Conservation (phyloP, 2,113 vertebrate genomes). For the Pangasianodon hypophthalmus region DNA sequence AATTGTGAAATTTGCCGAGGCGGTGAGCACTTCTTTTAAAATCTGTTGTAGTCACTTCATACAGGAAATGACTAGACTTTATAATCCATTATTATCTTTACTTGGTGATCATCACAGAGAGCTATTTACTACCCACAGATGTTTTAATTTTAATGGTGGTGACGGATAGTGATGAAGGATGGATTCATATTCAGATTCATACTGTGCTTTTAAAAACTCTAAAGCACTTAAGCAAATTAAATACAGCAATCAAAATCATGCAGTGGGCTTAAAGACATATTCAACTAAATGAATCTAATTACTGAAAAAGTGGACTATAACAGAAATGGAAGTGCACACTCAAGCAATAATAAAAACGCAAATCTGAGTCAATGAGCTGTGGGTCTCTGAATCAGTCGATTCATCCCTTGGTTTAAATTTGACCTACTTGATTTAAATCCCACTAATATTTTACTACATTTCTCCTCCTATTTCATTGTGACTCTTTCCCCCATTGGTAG, state of each 20-base stretch:
- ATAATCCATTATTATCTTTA: neutral
- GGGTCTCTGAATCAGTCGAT: neutral
- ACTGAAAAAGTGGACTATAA: neutral
- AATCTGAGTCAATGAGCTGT: neutral
- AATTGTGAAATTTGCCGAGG: neutral
- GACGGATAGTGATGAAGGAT: neutral
- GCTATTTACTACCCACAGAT: neutral
- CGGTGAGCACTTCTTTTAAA: neutral
- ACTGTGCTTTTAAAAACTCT: neutral
- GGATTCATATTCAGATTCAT: neutral
- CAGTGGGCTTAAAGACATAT: neutral
- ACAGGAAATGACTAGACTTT: neutral
- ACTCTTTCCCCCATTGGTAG: neutral
- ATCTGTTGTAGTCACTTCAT: too few species aligned
- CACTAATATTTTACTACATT: neutral
- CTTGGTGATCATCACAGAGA: neutral
- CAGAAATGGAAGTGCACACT: neutral
- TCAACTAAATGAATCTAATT: neutral
- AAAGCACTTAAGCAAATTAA: neutral
- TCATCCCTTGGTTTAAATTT: neutral
- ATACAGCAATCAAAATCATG: neutral
- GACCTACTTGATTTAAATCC: neutral
- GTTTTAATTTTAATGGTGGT: neutral
- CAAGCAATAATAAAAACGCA: neutral
- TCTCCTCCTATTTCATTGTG: neutral